Base-by-base conservation (phyloP, 2,888 invertebrate genomes). In the Iphiclides podalirius region DNA sequence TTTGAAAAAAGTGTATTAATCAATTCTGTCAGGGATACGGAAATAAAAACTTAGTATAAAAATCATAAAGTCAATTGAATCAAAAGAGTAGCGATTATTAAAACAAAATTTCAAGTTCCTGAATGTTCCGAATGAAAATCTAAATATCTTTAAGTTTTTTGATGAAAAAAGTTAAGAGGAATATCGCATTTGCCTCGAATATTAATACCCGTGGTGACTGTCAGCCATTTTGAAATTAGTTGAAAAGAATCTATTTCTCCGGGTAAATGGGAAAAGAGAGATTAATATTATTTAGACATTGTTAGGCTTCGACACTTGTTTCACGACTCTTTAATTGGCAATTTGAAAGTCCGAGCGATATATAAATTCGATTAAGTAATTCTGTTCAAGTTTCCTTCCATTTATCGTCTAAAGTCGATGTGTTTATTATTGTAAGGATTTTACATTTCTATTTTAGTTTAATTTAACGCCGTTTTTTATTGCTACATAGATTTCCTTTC, bases 101-200 rank as follows among this genome's bases (percentile, higher is more conserved):
- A 31, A 11, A 17, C 1, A 33, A 17, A 33, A 17, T 15, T 33
- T 41, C 12, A 33, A 41, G 15, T 4, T 11, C 3, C n/a, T n/a
- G n/a, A 40, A 40, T 36, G 11, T 36, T 36, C 12, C 2, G 12
- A 23, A 34, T 39, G 23, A 34, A 39, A 20, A 15, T 14, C n/a
- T 40, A 40, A 47, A 40, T 33, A 26, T 47, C 16, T 2, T n/a
- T 36, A 39, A 33, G 17, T 47, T 47, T 47, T 47, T 49, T 43
- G 38, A 49, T 49, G 35, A 36, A 26, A 31, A 43, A 38, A 43
- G 43, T 43, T 49, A 43, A 43, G 33, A 43, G 34, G 38, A 34
- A 49, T 34, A 6, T 23, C 20, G 43, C 37, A 33, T 49, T 49
- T 15, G 16, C n/a, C 12, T 43, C 12, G 23, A 39, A 43, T 31